Percentiles rank a stretch among this genome's conserved stretches.
Conservation (phyloP, 2,797 vertebrate species). For the Schizopygopsis pylzovi region DNA sequence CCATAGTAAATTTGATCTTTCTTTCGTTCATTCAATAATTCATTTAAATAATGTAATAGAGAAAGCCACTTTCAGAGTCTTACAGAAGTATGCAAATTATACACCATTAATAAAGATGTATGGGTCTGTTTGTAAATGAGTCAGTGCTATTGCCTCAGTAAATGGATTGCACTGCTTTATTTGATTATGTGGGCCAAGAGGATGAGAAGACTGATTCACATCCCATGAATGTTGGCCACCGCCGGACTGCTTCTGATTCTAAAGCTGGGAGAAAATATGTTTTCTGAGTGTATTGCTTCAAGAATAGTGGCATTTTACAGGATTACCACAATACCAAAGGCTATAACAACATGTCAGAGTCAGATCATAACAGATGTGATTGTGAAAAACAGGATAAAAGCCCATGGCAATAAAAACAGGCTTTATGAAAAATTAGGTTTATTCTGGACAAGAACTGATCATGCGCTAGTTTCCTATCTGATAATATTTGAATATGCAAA, state of each 20-base stretch:
- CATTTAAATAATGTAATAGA: background rate
- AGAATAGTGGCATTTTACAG: background rate
- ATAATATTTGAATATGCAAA: slow-evolving; percentile 6
- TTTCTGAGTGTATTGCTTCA: background rate
- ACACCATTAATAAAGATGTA: slow-evolving; percentile 12
- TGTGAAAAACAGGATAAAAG: background rate
- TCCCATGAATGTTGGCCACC: background rate
- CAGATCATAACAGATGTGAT: background rate
- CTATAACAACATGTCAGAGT: background rate
- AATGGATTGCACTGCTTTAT: slow-evolving; percentile 26
- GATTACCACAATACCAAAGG: background rate
- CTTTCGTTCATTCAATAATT: background rate
- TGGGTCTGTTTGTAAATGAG: slow-evolving; percentile 31
- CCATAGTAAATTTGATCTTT: background rate
- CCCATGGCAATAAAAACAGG: background rate
- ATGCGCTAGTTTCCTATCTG: background rate
- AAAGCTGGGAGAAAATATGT: background rate
- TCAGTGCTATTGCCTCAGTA: slow-evolving; percentile 26
- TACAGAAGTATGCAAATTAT: slow-evolving; percentile 11
- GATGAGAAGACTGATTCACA: slow-evolving; percentile 8
- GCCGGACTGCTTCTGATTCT: background rate
- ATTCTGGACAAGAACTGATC: no score
- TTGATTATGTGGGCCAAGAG: slow-evolving; percentile 32
- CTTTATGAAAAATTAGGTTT: background rate
- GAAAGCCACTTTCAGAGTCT: background rate